Evolutionary conservation across 2,888 invertebrate species (phyloP), one percentile per base, ranked within the genome.

Genomic region (Drosophila pseudotalamancana): DNA sequence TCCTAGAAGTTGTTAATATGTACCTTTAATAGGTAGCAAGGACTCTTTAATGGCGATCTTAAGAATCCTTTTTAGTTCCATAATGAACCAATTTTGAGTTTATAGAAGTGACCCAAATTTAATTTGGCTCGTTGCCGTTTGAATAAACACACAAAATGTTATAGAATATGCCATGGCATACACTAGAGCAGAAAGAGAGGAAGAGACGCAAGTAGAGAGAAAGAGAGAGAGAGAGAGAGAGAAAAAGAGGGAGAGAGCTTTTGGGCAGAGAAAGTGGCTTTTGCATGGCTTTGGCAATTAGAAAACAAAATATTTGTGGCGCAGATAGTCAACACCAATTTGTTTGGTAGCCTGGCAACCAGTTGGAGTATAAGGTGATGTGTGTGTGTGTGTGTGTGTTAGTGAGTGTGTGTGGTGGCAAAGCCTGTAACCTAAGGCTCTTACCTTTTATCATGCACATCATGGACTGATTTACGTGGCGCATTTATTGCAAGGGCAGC

Each of bases 401-500:
- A 11, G 6, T 31, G 42, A 4, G 27, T 9, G 27, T 25, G 16
- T 25, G 25, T 14, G n/a, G 12, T n/a, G 18, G 27, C 18, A 39
- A 25, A 27, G 34, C 16, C 12, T 11, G 29, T 19, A 54, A 62
- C 53, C 43, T 27, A 21, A 39, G 48, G 55, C 51, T 69, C 37
- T 64, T 59, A 72, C 57, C 64, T 74, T 69, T 72, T 74, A 72
- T 74, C 64, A 72, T 54, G 53, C 59, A 29, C 70, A 74, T 72
- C 70, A 70, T 57, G 72, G 54, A 32, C 70, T 69, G 75, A 74
- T 74, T 71, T 66, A 73, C 62, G 78, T 81, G 66, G 74, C 27
- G 71, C 72, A 77, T 56, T 83, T 80, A 55, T 80, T 77, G 77
- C 77, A 83, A 80, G 84, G 73, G 84, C 69, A 80, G 70, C 84